phyloP scores from a whole-genome alignment of 2,797 vertebrate genomes.

The Acanthurus lineatus region DNA sequence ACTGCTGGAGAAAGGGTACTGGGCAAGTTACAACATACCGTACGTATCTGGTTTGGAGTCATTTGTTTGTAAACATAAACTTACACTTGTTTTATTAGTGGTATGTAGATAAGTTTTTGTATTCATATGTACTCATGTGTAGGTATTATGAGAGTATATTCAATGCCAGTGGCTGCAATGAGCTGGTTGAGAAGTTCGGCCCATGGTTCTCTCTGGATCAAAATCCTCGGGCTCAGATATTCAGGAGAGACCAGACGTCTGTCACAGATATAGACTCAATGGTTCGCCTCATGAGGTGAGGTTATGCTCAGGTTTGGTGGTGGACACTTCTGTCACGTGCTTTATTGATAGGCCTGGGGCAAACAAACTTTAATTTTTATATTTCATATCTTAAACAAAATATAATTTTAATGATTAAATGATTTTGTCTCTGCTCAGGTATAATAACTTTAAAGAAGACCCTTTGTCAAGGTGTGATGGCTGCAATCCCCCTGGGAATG shows the following conservation, averaged over 20 bases:
- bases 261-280: constrained; percentile 91
- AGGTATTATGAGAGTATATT: constrained; percentile 92
- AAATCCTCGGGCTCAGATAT: constrained; percentile 94
- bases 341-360: not conserved
- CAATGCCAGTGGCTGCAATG: constrained; percentile 90
- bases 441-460: constrained; percentile 93
- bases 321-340: not conserved
- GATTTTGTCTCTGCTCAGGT: constrained; percentile 79
- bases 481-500: constrained; percentile 89
- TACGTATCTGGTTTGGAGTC: constrained; percentile 74
- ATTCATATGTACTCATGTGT: not conserved
- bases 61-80: not conserved
- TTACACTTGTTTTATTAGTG: too few relatives aligned
- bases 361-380: not conserved
- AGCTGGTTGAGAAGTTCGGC: constrained; percentile 90
- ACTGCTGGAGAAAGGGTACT: constrained; percentile 90
- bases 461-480: constrained; percentile 88
- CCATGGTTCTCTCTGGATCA: constrained; percentile 92
- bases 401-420: not conserved
- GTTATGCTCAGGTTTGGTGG: not conserved
- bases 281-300: constrained; percentile 94
- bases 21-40: constrained; percentile 98
- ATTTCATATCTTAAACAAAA: constrained; percentile 2
- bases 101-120: too few relatives aligned
- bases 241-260: constrained; percentile 90